Percentiles rank a stretch among this genome's conserved stretches.
Evolutionary conservation across 2,797 vertebrate genomes (phyloP).

Genomic region (Xyrichtys novacula): DNA sequence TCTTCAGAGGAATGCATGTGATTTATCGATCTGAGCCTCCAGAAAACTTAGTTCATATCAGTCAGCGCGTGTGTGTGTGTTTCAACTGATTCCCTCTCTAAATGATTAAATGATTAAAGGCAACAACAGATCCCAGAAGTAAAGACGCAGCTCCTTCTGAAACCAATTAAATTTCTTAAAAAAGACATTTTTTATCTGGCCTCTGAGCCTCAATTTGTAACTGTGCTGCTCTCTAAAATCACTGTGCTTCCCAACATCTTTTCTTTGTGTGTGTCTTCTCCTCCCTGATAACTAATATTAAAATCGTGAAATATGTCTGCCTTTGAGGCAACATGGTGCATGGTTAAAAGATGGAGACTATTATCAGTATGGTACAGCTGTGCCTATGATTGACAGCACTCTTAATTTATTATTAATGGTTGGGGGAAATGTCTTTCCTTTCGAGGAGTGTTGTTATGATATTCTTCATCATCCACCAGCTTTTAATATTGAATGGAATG

Average conservation of each 20-base stretch:
- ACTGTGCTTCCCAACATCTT: constrained; percentile 12
- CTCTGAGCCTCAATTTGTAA: constrained; percentile 12
- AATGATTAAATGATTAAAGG: constrained; percentile 43
- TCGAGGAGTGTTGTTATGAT: constrained; percentile 52
- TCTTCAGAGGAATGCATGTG: constrained; percentile 56
- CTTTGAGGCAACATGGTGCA: constrained; percentile 52
- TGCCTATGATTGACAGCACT: constrained; percentile 71
- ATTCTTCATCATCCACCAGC: constrained; percentile 46
- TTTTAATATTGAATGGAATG: constrained; percentile 63
- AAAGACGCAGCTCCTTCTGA: constrained; percentile 45
- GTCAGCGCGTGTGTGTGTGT: constrained; percentile 19
- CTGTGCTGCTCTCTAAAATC: constrained; percentile 32
- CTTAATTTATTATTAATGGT: constrained; percentile 78
- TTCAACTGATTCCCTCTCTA: constrained; percentile 47
- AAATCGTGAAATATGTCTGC: constrained; percentile 27
- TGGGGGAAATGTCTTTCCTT: constrained; percentile 62
- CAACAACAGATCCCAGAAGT: constrained; percentile 17
- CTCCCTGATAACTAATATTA: constrained; percentile 38
- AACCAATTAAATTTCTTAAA: constrained; percentile 50
- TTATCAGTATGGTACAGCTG: constrained; percentile 71
- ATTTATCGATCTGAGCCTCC: constrained; percentile 58
- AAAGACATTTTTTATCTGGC: constrained; percentile 27
- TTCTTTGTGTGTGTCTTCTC: constrained; percentile 12
- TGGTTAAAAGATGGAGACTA: constrained; percentile 61
- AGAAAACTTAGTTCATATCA: constrained; percentile 56